Evolutionary conservation across 2,113 vertebrate genomes (phyloP).

Genomic region (Lagenorhynchus albirostris): DNA sequence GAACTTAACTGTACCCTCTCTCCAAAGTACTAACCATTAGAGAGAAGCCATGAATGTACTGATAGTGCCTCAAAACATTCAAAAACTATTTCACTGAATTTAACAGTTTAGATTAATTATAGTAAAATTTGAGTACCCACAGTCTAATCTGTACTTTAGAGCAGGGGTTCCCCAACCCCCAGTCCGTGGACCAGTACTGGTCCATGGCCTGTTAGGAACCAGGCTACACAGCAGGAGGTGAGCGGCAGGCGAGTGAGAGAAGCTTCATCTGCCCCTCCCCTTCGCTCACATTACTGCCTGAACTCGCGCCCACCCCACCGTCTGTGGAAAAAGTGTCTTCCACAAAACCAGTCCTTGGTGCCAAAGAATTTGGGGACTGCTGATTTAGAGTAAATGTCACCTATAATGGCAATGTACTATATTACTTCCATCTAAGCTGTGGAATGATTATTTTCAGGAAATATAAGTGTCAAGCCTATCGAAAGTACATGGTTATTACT

Average conservation of each 20-base stretch:
- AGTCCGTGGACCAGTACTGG: no score
- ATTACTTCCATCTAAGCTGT: neutral
- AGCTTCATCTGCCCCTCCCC: no score
- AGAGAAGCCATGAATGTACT: neutral
- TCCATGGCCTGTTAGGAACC: no score
- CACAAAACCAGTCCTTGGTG: no score
- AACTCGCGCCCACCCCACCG: no score
- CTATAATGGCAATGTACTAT: neutral
- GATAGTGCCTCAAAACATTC: neutral
- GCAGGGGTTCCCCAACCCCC: no score
- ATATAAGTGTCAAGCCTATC: neutral
- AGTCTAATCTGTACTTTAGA: neutral
- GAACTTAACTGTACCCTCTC: neutral
- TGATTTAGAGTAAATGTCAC: neutral
- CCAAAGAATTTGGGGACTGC: no score
- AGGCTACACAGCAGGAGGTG: no score
- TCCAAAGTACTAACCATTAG: neutral
- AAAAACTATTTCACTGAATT: neutral
- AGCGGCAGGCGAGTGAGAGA: no score
- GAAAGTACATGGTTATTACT: neutral
- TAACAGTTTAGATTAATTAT: constrained; percentile 21
- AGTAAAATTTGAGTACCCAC: neutral
- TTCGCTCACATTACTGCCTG: no score
- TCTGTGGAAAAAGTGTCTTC: no score
- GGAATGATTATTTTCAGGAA: constrained; percentile 25